phyloP scores from a whole-genome alignment of 37 sponge, comb jelly and placozoan species.

The Lycopodina hypogea region DNA sequence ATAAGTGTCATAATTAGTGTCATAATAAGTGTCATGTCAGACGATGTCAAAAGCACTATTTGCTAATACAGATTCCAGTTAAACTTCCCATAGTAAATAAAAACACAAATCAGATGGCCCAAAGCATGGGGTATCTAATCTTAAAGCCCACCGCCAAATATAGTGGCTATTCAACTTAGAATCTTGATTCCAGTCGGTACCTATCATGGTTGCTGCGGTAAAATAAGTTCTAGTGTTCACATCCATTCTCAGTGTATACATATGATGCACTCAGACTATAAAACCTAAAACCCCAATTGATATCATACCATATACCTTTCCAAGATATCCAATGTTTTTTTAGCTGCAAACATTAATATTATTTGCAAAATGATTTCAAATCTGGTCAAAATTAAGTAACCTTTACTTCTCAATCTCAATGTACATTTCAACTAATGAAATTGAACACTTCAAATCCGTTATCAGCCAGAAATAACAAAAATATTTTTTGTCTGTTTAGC shows the following conservation, averaged over 20 bases:
- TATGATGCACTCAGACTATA: slow-evolving; percentile 90
- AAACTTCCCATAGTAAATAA: slow-evolving; percentile 87
- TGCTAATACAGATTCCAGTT: slow-evolving; percentile 82
- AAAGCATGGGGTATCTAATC: slow-evolving; percentile 84
- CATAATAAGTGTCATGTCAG: slow-evolving; percentile 87
- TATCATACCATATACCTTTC: slow-evolving; percentile 88
- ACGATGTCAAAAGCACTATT: slow-evolving; percentile 78
- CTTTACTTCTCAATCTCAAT: too few species aligned
- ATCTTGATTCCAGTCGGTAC: slow-evolving; percentile 89
- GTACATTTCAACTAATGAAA: too few species aligned
- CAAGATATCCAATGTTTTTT: slow-evolving; percentile 88
- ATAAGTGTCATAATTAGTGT: too few species aligned
- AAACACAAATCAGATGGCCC: slow-evolving; percentile 88
- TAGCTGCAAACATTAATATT: slow-evolving; percentile 65
- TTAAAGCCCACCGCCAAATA: slow-evolving; percentile 63
- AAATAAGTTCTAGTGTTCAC: slow-evolving; percentile 87
- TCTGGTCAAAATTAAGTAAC: slow-evolving; percentile 78
- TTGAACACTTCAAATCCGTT: too few species aligned
- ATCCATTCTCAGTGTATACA: slow-evolving; percentile 91
- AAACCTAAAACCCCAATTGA: slow-evolving; percentile 88
- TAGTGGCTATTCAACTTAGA: slow-evolving; percentile 83
- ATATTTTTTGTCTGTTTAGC: too few species aligned
- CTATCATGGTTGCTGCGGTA: slow-evolving; percentile 87
- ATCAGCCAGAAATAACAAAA: too few species aligned
- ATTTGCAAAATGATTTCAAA: slow-evolving; percentile 89